Percentiles rank a stretch among this genome's conserved stretches.
phyloP scores from a whole-genome alignment of 2,888 invertebrate genomes.

The Drosophila yooni region DNA sequence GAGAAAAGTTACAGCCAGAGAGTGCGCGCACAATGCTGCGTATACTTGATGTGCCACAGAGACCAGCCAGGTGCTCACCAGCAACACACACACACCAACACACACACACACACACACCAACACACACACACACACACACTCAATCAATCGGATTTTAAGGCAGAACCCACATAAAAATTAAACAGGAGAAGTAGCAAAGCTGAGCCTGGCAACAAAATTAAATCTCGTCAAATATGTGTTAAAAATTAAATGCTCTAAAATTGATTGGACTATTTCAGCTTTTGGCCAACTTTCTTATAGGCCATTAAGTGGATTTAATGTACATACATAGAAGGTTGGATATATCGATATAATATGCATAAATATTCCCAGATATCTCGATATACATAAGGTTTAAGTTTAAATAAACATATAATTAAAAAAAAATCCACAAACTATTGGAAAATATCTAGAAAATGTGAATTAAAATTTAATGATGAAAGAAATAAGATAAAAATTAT shows the following conservation, averaged over 20 bases:
- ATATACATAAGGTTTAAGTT: not conserved
- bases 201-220: slow-evolving; percentile 36
- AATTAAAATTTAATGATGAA: not conserved
- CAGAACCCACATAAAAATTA: slow-evolving; percentile 19
- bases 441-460: rapidly evolving
- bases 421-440: too few species aligned
- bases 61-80: slow-evolving; percentile 49
- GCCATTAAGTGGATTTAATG: not conserved
- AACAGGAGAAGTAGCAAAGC: not conserved
- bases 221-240: not conserved
- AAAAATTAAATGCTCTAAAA: not conserved
- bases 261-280: not conserved
- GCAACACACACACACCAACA: slow-evolving; percentile 18
- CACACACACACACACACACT: slow-evolving; percentile 21
- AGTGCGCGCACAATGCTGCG: slow-evolving; percentile 59
- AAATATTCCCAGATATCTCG: not conserved
- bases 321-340: not conserved
- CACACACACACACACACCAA: slow-evolving; percentile 4
- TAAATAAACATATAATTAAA: not conserved
- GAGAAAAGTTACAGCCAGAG: slow-evolving; percentile 25
- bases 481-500: not conserved
- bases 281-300: not conserved
- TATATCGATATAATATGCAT: not conserved
- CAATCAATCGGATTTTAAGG: slow-evolving; percentile 54
- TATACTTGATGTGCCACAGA: slow-evolving; percentile 46